phyloP scores from a whole-genome alignment of 1,140 invertebrate genomes.

The Littorina saxatilis region DNA sequence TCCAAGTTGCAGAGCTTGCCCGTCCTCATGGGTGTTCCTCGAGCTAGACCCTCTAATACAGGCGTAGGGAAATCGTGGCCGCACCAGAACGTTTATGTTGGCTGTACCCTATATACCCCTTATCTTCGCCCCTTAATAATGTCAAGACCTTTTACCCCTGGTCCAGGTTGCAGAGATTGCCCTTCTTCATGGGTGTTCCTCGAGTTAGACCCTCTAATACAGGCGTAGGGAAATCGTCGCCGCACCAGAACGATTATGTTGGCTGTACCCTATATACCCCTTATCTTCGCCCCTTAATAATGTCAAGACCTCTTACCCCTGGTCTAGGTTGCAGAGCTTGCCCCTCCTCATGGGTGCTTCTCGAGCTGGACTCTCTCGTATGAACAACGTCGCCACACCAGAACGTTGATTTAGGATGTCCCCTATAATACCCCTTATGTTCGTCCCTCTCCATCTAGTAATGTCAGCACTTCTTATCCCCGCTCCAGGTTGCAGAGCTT shows the following conservation, averaged over 20 bases:
- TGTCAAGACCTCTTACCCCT: no score
- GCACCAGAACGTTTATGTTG: no score
- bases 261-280: no score
- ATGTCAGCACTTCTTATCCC: neutral
- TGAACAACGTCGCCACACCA: no score
- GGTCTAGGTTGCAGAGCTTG: neutral
- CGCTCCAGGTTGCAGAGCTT: neutral
- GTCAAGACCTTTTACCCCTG: no score
- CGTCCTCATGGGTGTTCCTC: neutral
- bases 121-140: neutral
- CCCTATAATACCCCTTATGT: no score
- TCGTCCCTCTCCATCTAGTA: neutral
- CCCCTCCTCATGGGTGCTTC: neutral
- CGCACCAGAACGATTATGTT: slow-evolving; percentile 78
- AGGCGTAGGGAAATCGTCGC: slow-evolving; percentile 38
- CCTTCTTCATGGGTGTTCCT: neutral
- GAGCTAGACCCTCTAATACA: no score
- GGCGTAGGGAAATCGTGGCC: no score
- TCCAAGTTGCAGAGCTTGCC: neutral
- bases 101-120: no score
- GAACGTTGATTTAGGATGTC: no score
- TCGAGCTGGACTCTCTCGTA: neutral
- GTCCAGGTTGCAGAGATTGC: neutral
- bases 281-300: no score
- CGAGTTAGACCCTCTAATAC: neutral